phyloP scores from a whole-genome alignment of 2,113 vertebrate species.

The Corythoichthys haematopterus region DNA sequence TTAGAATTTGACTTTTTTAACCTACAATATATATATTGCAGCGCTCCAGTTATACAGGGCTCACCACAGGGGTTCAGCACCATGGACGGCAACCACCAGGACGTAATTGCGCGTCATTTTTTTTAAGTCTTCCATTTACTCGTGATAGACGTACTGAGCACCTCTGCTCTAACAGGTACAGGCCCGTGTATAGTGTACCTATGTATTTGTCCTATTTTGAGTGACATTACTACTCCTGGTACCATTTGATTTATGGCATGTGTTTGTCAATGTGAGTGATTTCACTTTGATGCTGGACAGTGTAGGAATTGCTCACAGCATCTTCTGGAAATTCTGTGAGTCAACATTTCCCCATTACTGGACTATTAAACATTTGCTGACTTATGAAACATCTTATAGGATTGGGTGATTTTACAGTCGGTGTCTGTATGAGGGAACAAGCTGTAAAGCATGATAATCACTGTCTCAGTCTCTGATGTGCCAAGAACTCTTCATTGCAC shows the following conservation, averaged over 20 bases:
- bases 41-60: too few species aligned
- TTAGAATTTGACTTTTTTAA: too few species aligned
- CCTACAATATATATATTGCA: too few species aligned
- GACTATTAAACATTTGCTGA: slow-evolving; percentile 7
- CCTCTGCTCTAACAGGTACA: too few species aligned
- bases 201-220: background rate
- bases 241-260: background rate
- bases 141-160: too few species aligned
- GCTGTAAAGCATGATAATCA: slow-evolving; percentile 8
- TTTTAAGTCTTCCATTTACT: too few species aligned
- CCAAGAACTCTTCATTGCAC: background rate
- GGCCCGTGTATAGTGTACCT: background rate
- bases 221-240: background rate
- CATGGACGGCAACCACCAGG: too few species aligned
- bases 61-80: too few species aligned
- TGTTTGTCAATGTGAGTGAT: background rate
- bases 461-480: background rate
- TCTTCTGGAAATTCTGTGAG: slow-evolving; percentile 2
- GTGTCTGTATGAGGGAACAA: slow-evolving; percentile 2
- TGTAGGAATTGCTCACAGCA: background rate
- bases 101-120: too few species aligned
- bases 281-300: background rate
- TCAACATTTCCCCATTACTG: slow-evolving; percentile 6
- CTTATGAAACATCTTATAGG: slow-evolving; percentile 3
- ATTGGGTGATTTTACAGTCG: background rate